Percentiles rank a stretch among this genome's conserved stretches.
These are phyloP conservation scores for Caenorhabditis plicata DNA, from an alignment of 2,888 invertebrate genomes.

Conservation along the genomic window DNA sequence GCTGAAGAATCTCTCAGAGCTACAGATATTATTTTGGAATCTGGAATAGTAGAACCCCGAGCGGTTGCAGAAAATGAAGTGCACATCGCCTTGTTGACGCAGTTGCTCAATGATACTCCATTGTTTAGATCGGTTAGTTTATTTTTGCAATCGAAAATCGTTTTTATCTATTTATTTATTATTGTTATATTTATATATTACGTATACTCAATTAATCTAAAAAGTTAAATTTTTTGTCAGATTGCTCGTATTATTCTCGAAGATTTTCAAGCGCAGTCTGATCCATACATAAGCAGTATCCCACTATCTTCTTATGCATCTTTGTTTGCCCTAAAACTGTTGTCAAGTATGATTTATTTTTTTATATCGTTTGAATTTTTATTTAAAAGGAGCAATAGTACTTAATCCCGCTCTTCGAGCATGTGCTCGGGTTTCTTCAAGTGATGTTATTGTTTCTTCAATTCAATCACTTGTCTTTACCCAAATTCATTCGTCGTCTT, in stretches of 20 bases:
- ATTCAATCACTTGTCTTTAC: constrained; percentile 52
- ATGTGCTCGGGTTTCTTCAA: constrained; percentile 43
- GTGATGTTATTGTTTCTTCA: constrained; percentile 48
- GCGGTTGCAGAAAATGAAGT: constrained; percentile 40
- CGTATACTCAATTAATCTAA: background rate
- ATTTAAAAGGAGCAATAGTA: constrained; percentile 39
- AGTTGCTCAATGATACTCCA: constrained; percentile 58
- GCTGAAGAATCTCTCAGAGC: constrained; percentile 45
- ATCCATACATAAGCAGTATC: constrained; percentile 16
- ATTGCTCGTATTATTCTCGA: constrained; percentile 47
- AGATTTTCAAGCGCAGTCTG: constrained; percentile 37
- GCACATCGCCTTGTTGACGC: constrained; percentile 43
- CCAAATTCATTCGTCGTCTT: constrained; percentile 32
- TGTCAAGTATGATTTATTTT: constrained; percentile 14
- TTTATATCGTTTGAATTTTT: too few relatives aligned
- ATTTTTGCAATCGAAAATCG: too few relatives aligned
- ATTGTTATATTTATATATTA: background rate
- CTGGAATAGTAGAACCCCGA: constrained; percentile 50
- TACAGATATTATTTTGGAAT: constrained; percentile 47
- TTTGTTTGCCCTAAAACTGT: constrained; percentile 27
- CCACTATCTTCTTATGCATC: constrained; percentile 39
- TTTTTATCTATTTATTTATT: too few relatives aligned
- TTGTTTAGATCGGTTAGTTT: constrained; percentile 39
- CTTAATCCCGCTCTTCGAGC: constrained; percentile 42
- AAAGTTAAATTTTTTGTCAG: constrained; percentile 18